Evolutionary conservation across 2,888 invertebrate species (phyloP).

Genomic region (Escarpia spicata): DNA sequence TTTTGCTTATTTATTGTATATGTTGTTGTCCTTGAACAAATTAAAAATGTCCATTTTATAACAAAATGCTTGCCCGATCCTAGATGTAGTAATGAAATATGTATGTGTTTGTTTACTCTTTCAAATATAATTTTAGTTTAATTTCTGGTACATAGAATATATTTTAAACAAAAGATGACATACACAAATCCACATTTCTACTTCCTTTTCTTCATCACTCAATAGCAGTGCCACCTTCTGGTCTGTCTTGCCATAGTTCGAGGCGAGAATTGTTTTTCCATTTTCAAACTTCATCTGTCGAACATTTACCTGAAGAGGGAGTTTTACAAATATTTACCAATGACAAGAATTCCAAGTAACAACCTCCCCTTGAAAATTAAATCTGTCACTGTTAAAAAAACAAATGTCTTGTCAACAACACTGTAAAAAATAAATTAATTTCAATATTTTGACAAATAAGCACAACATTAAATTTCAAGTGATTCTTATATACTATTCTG

Average conservation of each 20-base stretch:
- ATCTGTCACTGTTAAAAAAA: background rate
- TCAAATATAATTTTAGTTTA: background rate
- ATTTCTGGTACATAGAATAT: background rate
- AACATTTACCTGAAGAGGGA: constrained; percentile 75
- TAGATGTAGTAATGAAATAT: background rate
- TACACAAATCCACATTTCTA: background rate
- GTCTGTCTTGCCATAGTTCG: constrained; percentile 69
- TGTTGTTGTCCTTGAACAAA: no score
- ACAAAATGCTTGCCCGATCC: no score
- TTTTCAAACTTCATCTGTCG: constrained; percentile 76
- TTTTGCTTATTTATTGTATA: no score
- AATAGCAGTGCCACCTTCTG: background rate
- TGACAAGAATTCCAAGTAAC: background rate
- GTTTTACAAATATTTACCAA: background rate
- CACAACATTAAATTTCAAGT: background rate
- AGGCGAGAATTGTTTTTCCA: constrained; percentile 81
- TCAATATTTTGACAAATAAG: background rate
- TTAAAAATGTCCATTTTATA: no score
- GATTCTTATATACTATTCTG: background rate
- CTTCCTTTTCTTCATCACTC: constrained; percentile 71
- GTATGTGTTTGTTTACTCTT: background rate
- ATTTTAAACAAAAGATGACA: background rate
- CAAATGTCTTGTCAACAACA: background rate
- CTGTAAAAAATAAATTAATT: background rate
- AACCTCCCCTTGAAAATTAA: background rate